phyloP scores from a whole-genome alignment of 2,888 invertebrate genomes.

The Tetranychus truncatus region DNA sequence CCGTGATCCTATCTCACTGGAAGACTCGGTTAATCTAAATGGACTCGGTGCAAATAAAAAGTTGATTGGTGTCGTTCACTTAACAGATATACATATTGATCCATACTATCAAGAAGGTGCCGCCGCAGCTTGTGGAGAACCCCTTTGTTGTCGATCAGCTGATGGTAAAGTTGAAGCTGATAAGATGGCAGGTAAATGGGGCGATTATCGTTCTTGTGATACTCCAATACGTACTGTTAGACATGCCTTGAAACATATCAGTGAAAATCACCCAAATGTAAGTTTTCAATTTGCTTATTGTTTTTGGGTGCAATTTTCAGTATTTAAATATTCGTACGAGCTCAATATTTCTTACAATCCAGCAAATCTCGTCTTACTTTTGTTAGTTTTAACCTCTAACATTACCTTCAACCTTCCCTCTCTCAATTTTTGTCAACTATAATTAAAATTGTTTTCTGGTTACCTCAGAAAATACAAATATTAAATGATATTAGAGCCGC shows the following conservation, averaged over 20 bases:
- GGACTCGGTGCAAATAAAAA: not conserved
- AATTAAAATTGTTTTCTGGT: too few relatives aligned
- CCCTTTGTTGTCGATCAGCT: slow-evolving; percentile 56
- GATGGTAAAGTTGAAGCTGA: slow-evolving; percentile 51
- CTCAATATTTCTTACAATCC: too few relatives aligned
- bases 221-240: slow-evolving; percentile 78
- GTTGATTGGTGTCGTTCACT: slow-evolving; percentile 39
- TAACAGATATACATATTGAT: slow-evolving; percentile 63
- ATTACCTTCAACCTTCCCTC: too few relatives aligned
- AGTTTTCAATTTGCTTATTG: not conserved
- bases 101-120: slow-evolving; percentile 48
- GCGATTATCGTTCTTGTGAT: slow-evolving; percentile 85
- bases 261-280: slow-evolving; percentile 48
- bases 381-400: too few relatives aligned
- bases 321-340: too few relatives aligned
- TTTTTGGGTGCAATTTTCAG: too few relatives aligned
- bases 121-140: slow-evolving; percentile 51
- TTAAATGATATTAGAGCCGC: too few relatives aligned
- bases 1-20: not conserved
- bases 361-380: too few relatives aligned
- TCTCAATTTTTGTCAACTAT: too few relatives aligned
- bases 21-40: not conserved
- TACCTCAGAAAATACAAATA: too few relatives aligned
- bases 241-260: slow-evolving; percentile 73
- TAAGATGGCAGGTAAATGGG: slow-evolving; percentile 80